Evolutionary conservation across 2,888 invertebrate genomes (phyloP), one percentile per base, ranked within the genome.

Genomic region (Aphidoletes aphidimyza): DNA sequence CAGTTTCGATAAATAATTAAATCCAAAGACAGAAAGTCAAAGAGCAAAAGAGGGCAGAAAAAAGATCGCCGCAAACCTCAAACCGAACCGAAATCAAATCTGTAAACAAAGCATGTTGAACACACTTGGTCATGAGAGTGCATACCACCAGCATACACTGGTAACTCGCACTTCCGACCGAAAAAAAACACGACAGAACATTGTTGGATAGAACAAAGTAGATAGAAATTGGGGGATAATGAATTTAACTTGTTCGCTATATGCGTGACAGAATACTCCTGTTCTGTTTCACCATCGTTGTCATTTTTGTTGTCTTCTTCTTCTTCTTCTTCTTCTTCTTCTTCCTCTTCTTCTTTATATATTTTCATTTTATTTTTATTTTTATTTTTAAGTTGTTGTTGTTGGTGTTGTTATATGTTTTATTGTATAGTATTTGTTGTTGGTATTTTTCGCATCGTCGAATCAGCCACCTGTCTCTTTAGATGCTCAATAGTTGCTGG

Each of bases 401-500:
- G 59, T 30, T 59, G 6, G n/a, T 9, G 59, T 59, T 59, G 26
- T 59, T 8, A 17, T 26, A 22, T 30, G 5, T 59, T 30, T 59
- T 59, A 5, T 30, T 59, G 3, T 59, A 8, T 22, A 9, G 17
- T 59, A 2, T 59, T 59, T 81, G 1, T 81, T 81, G 81, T 81
- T 81, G 37, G 19, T 37, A 81, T 37, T 81, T 81, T 81, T 81
- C 81, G 81, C 81, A 81, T 37, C 81, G 22, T 19, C 36, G 37
- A 81, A 30, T 17, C 81, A 81, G 81, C 81, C 81, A 81, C 81
- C 81, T 81, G 81, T 81, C 81, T 37, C 37, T 81, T 3, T 81
- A 81, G 37, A 81, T 81, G 37, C 37, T 37, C 37, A 81, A 81
- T 81, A 37, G n/a, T 36, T 81, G 36, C 36, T 37, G 36, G n/a